Percentiles rank a stretch among this genome's conserved stretches.
Conservation (phyloP, 2,797 vertebrate species). For the Anguilla pacifica region DNA sequence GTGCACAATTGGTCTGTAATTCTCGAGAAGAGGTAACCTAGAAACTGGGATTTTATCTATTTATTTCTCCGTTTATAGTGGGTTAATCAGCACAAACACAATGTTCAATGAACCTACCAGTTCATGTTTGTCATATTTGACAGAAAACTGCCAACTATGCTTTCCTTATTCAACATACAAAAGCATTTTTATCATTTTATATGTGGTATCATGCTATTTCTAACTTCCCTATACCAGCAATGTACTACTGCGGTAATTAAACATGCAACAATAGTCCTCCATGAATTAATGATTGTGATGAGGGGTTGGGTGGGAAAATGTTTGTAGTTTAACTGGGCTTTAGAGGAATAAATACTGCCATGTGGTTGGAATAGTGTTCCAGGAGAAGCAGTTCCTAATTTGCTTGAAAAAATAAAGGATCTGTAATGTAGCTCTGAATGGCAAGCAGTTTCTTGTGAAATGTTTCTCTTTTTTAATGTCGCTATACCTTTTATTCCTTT, state of each 20-base stretch:
- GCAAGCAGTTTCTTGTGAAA: neutral
- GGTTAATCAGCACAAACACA: no score
- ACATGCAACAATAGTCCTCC: neutral
- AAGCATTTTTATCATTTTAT: neutral
- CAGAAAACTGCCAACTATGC: no score
- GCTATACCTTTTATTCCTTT: neutral
- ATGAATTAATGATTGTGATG: neutral
- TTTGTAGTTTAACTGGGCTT: neutral
- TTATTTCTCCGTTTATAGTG: no score
- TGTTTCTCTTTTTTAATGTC: neutral
- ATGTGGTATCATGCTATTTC: neutral
- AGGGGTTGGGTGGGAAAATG: neutral
- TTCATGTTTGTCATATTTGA: no score
- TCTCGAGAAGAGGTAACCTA: no score
- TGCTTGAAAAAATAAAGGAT: neutral
- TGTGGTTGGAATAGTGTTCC: neutral
- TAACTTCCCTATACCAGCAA: neutral
- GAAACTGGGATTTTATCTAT: no score
- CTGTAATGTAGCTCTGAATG: neutral
- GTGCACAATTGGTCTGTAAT: no score
- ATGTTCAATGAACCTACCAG: no score
- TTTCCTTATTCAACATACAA: no score
- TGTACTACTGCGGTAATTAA: neutral
- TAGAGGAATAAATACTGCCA: neutral
- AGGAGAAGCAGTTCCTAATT: neutral